Percentiles rank a stretch among this genome's conserved stretches.
Evolutionary conservation across 1,140 invertebrate species (phyloP).

Genomic region (Arion vulgaris): DNA sequence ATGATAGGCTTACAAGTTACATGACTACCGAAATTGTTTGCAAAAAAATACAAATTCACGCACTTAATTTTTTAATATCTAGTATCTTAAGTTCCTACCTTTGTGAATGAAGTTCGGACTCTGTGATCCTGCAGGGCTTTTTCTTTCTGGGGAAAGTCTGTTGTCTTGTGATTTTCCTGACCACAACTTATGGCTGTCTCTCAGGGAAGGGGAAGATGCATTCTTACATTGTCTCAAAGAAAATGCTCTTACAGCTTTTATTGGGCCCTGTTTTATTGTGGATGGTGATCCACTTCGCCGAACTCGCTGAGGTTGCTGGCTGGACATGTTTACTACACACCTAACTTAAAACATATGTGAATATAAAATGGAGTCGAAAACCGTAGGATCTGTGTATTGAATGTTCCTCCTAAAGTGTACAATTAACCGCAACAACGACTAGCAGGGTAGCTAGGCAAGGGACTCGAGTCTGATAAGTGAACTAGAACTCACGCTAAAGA

Average conservation of each 20-base stretch:
- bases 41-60: no score
- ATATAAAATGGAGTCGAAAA: background rate
- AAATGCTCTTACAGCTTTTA: conserved; percentile 60
- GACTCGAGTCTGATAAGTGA: background rate
- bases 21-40: no score
- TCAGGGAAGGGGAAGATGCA: conserved; percentile 47
- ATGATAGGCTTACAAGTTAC: no score
- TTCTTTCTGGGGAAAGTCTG: conserved; percentile 55
- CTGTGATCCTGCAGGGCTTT: conserved; percentile 41
- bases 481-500: no score
- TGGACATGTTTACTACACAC: conserved; percentile 11
- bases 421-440: no score
- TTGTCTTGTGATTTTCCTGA: conserved; percentile 52
- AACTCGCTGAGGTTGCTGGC: conserved; percentile 48
- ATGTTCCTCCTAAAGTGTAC: no score
- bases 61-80: no score
- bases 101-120: conserved; percentile 19
- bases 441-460: no score
- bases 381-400: background rate
- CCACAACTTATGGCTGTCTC: conserved; percentile 40
- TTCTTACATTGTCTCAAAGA: conserved; percentile 50
- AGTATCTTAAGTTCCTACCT: no score
- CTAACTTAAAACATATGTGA: background rate
- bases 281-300: conserved; percentile 58
- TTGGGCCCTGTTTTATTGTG: conserved; percentile 54